Base-by-base conservation (phyloP, 2,113 vertebrate genomes). In the Pedionomus torquatus region DNA sequence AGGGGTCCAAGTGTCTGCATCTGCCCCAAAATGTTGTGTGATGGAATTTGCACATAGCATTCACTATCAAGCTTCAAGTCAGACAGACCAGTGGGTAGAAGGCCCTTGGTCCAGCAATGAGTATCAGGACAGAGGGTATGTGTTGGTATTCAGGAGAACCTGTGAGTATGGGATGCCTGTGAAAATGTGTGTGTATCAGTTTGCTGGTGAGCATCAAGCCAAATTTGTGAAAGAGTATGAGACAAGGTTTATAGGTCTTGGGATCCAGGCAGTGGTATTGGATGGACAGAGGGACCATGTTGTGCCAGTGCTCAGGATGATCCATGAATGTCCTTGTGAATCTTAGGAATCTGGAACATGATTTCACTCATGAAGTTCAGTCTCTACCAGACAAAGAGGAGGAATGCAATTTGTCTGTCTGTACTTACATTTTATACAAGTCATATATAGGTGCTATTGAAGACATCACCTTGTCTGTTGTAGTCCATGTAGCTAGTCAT, bases 341-440 rank as follows among this genome's bases (percentile, higher is more conserved):
- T 57, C 14, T 71, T 54, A 48, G 3, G 8, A 76, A 54, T 31
- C 49, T 39, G 35, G 20, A 87, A 14, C 24, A 44, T 26, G 14
- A 20, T 77, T 77, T 51, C 43, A 55, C 5, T 63, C 30, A 44
- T 13, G 28, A 82, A 35, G 6, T 51, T 86, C 75, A 41, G 17
- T 28, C 39, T 72, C 25, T 57, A 66, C 7, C 28, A 72, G 31
- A 28, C 13, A 63, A 68, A 83, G 51, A 60, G 18, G n/a, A 63
- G 8, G 26, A 69, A 75, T 23, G 17, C 0, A 1, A 16, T 14
- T 64, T 58, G 48, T 5, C 18, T 51, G 6, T 17, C 30, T 35
- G 14, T 37, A 57, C 20, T 41, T 84, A 21, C 0, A 0, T 37
- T 51, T 48, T 52, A 20, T 17, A 57, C 0, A 0, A 33, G 23